Conservation (phyloP, 2,797 vertebrate species). For the Psittacula echo region DNA sequence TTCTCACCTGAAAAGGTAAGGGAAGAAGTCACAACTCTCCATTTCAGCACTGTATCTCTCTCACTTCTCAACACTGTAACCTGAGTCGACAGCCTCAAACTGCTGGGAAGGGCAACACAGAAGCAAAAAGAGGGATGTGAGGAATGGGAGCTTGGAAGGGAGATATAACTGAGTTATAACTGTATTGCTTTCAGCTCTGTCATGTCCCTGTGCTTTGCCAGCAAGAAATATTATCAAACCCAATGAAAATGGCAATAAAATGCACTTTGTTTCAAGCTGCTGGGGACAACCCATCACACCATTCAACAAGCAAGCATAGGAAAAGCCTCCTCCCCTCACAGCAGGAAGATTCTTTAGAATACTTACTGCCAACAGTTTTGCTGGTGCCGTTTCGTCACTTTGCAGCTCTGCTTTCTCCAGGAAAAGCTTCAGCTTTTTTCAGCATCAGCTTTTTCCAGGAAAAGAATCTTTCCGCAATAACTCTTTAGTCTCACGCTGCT, state of each 20-base stretch:
- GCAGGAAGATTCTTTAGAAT: not conserved
- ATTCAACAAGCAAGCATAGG: not conserved
- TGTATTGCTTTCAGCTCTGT: not conserved
- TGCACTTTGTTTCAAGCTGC: not conserved
- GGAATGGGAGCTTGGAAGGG: not conserved
- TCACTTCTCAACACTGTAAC: not conserved
- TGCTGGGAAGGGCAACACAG: not conserved
- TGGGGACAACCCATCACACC: not conserved
- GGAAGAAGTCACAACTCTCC: not conserved
- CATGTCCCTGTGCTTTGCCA: not conserved
- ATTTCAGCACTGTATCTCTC: not conserved
- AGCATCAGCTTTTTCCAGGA: no score
- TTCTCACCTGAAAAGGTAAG: slow-evolving; percentile 50
- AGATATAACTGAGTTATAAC: not conserved
- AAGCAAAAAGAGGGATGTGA: not conserved
- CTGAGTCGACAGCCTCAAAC: not conserved
- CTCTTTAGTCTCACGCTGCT: not conserved
- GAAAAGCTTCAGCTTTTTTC: not conserved
- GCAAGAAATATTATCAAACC: not conserved
- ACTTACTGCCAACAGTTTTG: not conserved
- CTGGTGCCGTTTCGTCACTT: not conserved
- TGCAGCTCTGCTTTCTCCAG: not conserved
- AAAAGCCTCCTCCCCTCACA: not conserved
- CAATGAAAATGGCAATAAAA: not conserved
- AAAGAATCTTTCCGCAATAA: not conserved